phyloP scores from a whole-genome alignment of 1,140 invertebrate genomes.

The Oncopeltus fasciatus region DNA sequence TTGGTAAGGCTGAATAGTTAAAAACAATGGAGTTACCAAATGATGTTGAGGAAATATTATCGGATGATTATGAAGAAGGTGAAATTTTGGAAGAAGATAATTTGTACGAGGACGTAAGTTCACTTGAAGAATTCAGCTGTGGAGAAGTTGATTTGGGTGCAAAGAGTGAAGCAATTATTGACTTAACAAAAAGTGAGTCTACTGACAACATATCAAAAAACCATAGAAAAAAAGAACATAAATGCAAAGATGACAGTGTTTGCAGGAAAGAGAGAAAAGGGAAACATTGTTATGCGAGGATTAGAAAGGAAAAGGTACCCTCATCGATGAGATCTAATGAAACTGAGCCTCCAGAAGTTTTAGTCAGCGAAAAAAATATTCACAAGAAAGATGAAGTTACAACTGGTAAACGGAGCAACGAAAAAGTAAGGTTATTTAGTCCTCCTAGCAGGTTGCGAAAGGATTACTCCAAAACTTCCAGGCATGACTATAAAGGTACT shows the following conservation, averaged over 20 bases:
- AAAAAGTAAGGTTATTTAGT: not conserved
- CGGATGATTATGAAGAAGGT: conserved; percentile 16
- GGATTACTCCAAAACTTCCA: not conserved
- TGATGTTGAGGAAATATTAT: conserved; percentile 10
- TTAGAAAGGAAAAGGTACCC: not conserved
- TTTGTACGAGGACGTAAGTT: conserved; percentile 14
- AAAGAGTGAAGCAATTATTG: not conserved
- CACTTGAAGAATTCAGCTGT: conserved; percentile 9
- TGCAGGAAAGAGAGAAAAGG: conserved; percentile 10
- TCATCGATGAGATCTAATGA: not conserved
- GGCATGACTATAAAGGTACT: not conserved
- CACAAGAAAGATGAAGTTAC: not conserved
- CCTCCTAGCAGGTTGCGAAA: not conserved
- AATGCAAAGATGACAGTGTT: conserved; percentile 10
- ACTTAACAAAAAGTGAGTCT: not conserved
- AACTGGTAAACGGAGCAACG: not conserved
- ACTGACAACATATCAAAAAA: not conserved
- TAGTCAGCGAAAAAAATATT: not conserved
- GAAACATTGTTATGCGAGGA: conserved; percentile 15
- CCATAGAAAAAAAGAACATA: conserved; percentile 10
- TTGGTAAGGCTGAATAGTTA: too few relatives aligned
- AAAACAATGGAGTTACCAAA: not conserved
- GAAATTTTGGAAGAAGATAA: conserved; percentile 13
- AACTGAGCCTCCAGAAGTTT: not conserved
- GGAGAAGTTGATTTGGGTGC: not conserved